Conservation (phyloP, 2,113 vertebrate species). For the Chitala chitala region DNA sequence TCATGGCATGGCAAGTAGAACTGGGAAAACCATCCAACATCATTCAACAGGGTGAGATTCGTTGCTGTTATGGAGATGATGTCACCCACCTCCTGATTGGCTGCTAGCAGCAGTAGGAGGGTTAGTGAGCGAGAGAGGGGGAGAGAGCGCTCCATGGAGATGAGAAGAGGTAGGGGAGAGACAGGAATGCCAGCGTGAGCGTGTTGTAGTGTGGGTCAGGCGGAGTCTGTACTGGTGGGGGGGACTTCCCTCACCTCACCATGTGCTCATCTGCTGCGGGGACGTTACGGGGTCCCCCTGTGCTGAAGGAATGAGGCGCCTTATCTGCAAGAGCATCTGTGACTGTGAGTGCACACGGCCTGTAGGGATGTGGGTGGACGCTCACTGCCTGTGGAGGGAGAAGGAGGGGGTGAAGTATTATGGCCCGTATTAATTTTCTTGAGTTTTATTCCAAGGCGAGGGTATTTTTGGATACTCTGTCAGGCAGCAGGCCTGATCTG, state of each 20-base stretch:
- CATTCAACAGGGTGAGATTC: too few species aligned
- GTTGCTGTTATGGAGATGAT: too few species aligned
- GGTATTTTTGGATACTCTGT: too few species aligned
- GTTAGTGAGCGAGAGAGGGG: slow-evolving; percentile 66
- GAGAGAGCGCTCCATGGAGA: too few species aligned
- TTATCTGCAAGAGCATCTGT: slow-evolving; percentile 98
- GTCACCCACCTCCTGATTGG: slow-evolving; percentile 88
- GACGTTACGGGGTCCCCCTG: too few species aligned
- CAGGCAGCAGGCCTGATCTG: too few species aligned
- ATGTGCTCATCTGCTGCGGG: too few species aligned
- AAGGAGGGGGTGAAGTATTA: slow-evolving; percentile 51
- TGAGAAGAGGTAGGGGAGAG: slow-evolving; percentile 67
- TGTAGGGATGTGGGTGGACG: slow-evolving; percentile 59
- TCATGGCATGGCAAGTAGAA: too few species aligned
- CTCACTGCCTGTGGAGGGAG: slow-evolving; percentile 62
- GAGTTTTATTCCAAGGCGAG: too few species aligned
- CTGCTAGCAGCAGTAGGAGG: slow-evolving; percentile 70
- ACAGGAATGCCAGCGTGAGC: slow-evolving; percentile 73
- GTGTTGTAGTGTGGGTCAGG: slow-evolving; percentile 54
- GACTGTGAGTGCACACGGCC: slow-evolving; percentile 81
- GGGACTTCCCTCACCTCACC: too few species aligned
- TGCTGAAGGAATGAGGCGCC: slow-evolving; percentile 85
- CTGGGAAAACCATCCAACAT: neutral
- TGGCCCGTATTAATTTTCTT: neutral
- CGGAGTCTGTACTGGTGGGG: slow-evolving; percentile 59